Conservation (phyloP, 2,797 vertebrate species). For the Gallinago stenura region DNA sequence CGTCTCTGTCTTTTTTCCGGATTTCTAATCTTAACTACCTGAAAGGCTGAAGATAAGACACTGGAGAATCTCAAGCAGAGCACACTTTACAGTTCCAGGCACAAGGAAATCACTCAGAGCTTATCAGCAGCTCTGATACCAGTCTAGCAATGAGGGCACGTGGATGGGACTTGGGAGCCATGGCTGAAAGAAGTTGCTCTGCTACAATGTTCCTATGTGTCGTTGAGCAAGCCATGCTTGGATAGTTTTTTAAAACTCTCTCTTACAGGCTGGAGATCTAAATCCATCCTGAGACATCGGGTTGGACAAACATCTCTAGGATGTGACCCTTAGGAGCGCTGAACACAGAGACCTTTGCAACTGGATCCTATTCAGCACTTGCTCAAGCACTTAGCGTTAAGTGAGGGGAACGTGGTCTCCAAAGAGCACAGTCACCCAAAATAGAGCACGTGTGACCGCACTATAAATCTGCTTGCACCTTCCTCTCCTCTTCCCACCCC, state of each 20-base stretch:
- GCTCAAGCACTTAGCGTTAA: neutral
- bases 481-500: neutral
- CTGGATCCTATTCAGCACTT: neutral
- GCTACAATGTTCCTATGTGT: neutral
- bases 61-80: neutral
- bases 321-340: neutral
- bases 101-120: neutral
- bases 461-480: neutral
- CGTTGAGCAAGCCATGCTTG: neutral
- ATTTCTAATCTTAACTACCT: slow-evolving; percentile 9
- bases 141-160: neutral
- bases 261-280: neutral
- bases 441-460: neutral
- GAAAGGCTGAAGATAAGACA: neutral
- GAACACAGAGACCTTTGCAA: neutral
- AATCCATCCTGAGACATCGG: neutral
- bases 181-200: neutral
- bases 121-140: slow-evolving; percentile 20
- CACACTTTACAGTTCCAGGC: neutral
- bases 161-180: neutral
- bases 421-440: neutral
- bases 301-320: neutral
- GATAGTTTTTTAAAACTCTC: neutral
- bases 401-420: neutral
- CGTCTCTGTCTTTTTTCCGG: neutral